Conservation (phyloP, 2,113 vertebrate genomes). For the Alethe castanea region DNA sequence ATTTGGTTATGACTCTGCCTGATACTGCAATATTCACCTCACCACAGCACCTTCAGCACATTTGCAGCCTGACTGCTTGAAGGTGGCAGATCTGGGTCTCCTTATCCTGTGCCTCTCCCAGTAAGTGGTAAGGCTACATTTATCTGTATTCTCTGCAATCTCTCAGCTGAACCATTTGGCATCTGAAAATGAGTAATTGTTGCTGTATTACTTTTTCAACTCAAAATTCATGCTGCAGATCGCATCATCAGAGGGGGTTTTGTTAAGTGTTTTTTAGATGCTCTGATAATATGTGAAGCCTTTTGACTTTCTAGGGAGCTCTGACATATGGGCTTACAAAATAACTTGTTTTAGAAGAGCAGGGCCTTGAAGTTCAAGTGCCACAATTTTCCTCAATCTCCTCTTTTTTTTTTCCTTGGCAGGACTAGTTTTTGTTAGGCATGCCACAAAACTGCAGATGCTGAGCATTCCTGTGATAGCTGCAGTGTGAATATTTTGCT, state of each 20-base stretch:
- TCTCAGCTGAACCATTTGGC: neutral
- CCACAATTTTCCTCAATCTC: neutral
- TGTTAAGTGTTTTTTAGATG: neutral
- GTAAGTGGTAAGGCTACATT: neutral
- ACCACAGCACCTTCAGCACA: neutral
- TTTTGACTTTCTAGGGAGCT: neutral
- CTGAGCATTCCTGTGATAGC: slow-evolving; percentile 69
- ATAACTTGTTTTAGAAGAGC: neutral
- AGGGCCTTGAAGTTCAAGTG: slow-evolving; percentile 33
- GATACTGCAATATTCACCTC: neutral
- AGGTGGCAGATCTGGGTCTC: neutral
- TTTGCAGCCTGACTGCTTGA: neutral
- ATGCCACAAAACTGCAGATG: slow-evolving; percentile 65
- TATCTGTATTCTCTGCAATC: neutral
- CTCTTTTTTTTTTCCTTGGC: neutral
- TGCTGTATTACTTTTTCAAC: neutral
- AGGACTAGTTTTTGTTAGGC: slow-evolving; percentile 23
- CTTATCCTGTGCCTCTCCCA: neutral
- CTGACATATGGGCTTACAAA: neutral
- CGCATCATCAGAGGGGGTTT: neutral
- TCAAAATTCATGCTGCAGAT: neutral
- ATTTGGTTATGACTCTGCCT: slow-evolving; percentile 18
- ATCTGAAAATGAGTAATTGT: neutral
- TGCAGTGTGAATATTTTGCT: slow-evolving; percentile 72
- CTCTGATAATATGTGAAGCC: neutral